Evolutionary conservation across 64 coral and sea anemone species (phyloP).

Genomic region (Stichodactyla helianthus): DNA sequence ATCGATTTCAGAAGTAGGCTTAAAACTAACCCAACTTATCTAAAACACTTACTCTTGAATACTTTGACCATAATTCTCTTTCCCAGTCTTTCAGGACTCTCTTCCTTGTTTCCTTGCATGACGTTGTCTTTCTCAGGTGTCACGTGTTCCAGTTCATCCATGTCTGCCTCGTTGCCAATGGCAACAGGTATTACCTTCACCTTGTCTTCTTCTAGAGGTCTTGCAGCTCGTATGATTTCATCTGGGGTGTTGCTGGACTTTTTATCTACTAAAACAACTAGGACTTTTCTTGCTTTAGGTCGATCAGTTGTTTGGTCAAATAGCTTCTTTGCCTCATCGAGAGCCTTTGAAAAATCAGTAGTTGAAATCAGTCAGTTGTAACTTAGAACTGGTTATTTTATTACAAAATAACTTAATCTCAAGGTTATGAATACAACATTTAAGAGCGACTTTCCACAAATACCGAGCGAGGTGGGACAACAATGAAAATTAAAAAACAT

Average conservation of each 20-base stretch:
- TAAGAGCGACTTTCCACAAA: too few species aligned
- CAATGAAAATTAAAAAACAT: too few species aligned
- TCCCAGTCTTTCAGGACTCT: constrained; percentile 8
- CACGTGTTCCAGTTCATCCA: constrained; percentile 34
- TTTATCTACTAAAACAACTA: constrained; percentile 16
- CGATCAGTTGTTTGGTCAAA: constrained; percentile 25
- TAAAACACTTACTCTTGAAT: constrained; percentile 25
- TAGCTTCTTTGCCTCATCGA: constrained; percentile 15
- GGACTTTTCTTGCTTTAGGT: constrained; percentile 11
- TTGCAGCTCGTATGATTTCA: constrained; percentile 18
- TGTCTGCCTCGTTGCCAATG: constrained; percentile 35
- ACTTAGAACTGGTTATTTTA: background rate
- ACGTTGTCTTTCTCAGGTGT: background rate
- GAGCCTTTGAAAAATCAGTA: background rate
- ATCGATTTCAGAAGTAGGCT: too few species aligned
- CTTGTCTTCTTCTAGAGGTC: constrained; percentile 11
- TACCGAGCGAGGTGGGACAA: too few species aligned
- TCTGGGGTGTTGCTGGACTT: constrained; percentile 10
- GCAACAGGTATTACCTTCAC: constrained; percentile 36
- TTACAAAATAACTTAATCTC: too few species aligned
- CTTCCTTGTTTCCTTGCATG: constrained; percentile 22
- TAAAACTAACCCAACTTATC: background rate
- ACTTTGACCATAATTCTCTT: constrained; percentile 40
- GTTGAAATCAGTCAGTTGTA: background rate
- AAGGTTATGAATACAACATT: too few species aligned